phyloP scores from a whole-genome alignment of 2,113 vertebrate species.

The Poeciliopsis retropinna region DNA sequence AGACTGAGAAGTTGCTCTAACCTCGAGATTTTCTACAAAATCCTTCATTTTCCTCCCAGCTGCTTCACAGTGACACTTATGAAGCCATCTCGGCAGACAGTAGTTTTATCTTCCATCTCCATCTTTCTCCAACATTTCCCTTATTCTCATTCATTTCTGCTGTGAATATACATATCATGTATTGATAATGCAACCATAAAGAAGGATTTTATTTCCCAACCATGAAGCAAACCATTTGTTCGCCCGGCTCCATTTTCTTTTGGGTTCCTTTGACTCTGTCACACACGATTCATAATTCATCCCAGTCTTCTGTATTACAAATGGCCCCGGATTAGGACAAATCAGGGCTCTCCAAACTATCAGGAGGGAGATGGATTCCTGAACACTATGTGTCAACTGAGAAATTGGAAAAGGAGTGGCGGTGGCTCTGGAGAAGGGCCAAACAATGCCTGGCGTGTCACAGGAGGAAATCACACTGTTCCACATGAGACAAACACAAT shows the following conservation, averaged over 20 bases:
- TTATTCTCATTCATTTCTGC: conserved; percentile 64
- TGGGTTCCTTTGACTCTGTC: conserved; percentile 71
- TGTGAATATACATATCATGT: conserved; percentile 73
- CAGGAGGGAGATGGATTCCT: conserved; percentile 77
- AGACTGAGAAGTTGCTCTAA: conserved; percentile 7
- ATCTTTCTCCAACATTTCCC: conserved; percentile 50
- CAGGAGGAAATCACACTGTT: conserved; percentile 77
- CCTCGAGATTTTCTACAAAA: conserved; percentile 25
- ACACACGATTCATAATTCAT: conserved; percentile 82
- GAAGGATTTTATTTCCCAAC: conserved; percentile 58
- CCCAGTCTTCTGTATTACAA: conserved; percentile 76
- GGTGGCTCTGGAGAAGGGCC: conserved; percentile 67
- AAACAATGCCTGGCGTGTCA: conserved; percentile 66
- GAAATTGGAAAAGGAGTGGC: conserved; percentile 73
- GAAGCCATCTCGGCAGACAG: conserved; percentile 41
- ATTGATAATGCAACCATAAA: conserved; percentile 70
- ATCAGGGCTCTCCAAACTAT: conserved; percentile 76
- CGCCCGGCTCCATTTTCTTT: conserved; percentile 55
- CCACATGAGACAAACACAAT: conserved; percentile 84
- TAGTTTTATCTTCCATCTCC: conserved; percentile 25
- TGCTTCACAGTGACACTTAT: conserved; percentile 26
- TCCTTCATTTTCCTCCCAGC: conserved; percentile 23
- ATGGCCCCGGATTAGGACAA: conserved; percentile 80
- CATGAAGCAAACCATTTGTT: conserved; percentile 71
- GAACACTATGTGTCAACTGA: conserved; percentile 73